These are phyloP conservation scores for Erannis defoliaria DNA, from an alignment of 2,888 invertebrate species.

Conservation along the genomic window DNA sequence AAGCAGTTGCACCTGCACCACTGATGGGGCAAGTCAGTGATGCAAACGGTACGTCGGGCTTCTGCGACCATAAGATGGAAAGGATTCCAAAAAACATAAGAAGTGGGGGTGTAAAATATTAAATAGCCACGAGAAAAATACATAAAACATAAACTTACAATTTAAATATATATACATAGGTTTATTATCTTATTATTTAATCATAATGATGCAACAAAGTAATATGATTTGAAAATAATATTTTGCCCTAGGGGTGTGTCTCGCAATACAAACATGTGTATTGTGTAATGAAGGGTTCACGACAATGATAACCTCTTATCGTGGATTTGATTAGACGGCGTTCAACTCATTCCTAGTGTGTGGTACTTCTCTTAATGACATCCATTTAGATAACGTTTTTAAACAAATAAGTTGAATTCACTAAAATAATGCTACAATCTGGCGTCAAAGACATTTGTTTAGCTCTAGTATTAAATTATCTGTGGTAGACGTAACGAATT, in stretches of 20 bases:
- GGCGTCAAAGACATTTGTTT: background rate
- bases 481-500: too few species aligned
- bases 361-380: conserved; percentile 1
- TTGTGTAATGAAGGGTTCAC: conserved; percentile 5
- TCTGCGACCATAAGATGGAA: too few species aligned
- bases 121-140: too few species aligned
- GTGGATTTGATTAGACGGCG: background rate
- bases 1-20: too few species aligned
- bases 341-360: conserved; percentile 5
- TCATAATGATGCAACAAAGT: conserved; percentile 17
- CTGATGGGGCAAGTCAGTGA: too few species aligned
- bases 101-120: too few species aligned
- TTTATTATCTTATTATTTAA: background rate
- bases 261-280: background rate
- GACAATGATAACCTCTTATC: conserved; percentile 27
- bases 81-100: too few species aligned
- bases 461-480: background rate
- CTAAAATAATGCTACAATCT: background rate
- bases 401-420: background rate
- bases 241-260: conserved; percentile 25
- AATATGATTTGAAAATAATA: conserved; percentile 6
- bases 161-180: too few species aligned
- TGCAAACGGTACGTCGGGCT: too few species aligned
- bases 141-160: too few species aligned
- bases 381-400: conserved; percentile 7